Base-by-base conservation (phyloP, 2,113 vertebrate genomes). In the Callionymus lyra region DNA sequence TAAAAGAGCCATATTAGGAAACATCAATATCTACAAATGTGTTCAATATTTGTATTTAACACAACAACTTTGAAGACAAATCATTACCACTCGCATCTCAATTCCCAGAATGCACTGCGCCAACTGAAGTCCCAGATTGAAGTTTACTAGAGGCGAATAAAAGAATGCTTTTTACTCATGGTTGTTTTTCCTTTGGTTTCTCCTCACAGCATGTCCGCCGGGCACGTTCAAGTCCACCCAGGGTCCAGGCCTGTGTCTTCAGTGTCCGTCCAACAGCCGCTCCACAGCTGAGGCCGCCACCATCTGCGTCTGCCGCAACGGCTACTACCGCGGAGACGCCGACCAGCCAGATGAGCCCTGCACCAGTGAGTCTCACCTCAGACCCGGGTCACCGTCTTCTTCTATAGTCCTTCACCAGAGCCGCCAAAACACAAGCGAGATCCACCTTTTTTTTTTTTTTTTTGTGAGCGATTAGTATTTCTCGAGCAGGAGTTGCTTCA, bases 191-290 rank as follows among this genome's bases (percentile, higher is more conserved):
- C 21, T 8, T 62, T n/a, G n/a, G n/a, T n/a, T 9, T 47, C 53
- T 15, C 71, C 67, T 2, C 36, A 4, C 85, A 99, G 95, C 93
- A 13, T 99, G 95, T 59, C 91, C 93, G 2, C 89, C 84, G 0
- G 95, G 92, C 47, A 97, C 88, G 0, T 99, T 97, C 83, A 99
- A 97, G 70, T 91, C 94, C 31, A 93, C 81, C 68, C 94, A 97
- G 75, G 94, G 94, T 1, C 50, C 79, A 0, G 88, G 92, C 35
- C 70, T 89, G 47, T 99, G 95, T 3, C 67, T 77, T 0, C 90
- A 88, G 31, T 99, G 95, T 34, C 95, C 95, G 27, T 55, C 87
- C 19, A 96, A 98, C 84, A 99, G 95, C 81, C 89, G 93, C 41
- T 96, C 95, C 46, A 87, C 80, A 0, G 64, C 88, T 1, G 94